Evolutionary conservation across 2,113 vertebrate genomes (phyloP), one percentile per base, ranked within the genome.

Genomic region (Falco punctatus): DNA sequence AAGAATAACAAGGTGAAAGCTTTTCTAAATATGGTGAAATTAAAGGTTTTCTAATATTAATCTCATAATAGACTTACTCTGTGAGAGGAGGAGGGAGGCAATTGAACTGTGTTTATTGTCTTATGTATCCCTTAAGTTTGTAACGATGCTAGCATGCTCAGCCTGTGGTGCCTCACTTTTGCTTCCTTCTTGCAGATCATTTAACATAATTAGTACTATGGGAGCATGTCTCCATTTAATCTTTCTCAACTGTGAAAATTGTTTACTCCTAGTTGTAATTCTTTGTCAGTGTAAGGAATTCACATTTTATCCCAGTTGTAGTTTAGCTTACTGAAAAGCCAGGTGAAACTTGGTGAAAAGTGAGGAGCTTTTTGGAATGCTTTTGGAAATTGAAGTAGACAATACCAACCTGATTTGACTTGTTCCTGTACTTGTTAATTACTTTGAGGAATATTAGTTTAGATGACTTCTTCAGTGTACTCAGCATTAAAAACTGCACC

Each of bases 1-100:
- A 98, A 97, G 94, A 97, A 98, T 15, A 38, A 51, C 28, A 89
- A 98, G 97, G 97, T 98, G 96, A 97, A 94, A 64, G 7, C 22
- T 90, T 92, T 80, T 94, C 28, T 38, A 51, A 67, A 66, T 87
- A 32, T 7, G 71, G 61, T 38, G 44, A 81, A 90, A 59, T 32
- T 17, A 28, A 67, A 40, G 6, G 5, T 49, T 87, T 74, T 67
- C 11, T 69, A 18, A 6, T 79, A 40, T 13, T 75, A 32, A 32
- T 90, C 11, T 74, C 84, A 15, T 78, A 57, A 4, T n/a, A 35
- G 9, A 46, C 17, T 59, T 66, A 55, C 62, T 86, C 8, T 51
- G 17, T 42, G 61, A 48, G 35, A 57, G 52, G 17, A 71, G 14
- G 12, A 86, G 18, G 49, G 12, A 51, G 10, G 14, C 20, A 52